Conservation (phyloP, 1,140 invertebrate genomes). For the Drosophila willistoni region DNA sequence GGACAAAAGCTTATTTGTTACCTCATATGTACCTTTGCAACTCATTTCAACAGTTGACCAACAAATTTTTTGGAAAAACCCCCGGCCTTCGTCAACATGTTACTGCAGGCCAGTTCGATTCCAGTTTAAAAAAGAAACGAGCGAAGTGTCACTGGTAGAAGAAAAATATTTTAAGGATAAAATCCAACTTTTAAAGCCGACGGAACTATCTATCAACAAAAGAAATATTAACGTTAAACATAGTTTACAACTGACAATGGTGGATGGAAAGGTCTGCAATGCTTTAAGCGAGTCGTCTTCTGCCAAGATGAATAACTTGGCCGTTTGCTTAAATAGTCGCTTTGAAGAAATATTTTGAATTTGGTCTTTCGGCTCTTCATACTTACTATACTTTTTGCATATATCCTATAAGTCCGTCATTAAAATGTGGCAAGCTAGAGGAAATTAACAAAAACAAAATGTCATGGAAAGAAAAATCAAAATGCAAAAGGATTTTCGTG, state of each 20-base stretch:
- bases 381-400: slow-evolving; percentile 16
- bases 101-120: slow-evolving; percentile 45
- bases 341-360: not conserved
- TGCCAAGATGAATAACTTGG: not conserved
- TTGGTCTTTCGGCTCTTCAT: not conserved
- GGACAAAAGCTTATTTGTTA: slow-evolving; percentile 45
- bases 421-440: not conserved
- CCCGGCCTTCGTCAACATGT: slow-evolving; percentile 32
- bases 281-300: slow-evolving; percentile 2
- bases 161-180: too few species aligned
- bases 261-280: slow-evolving; percentile 1
- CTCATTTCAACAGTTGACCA: too few species aligned
- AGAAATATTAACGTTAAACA: too few species aligned
- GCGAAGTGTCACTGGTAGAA: too few species aligned
- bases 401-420: not conserved
- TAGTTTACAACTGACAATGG: slow-evolving; percentile 12
- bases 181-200: too few species aligned
- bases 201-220: too few species aligned
- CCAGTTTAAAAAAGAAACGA: too few species aligned
- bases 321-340: not conserved
- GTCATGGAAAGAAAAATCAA: not conserved
- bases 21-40: too few species aligned
- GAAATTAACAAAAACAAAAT: not conserved
- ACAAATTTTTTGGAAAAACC: slow-evolving; percentile 42
- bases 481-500: slow-evolving; percentile 5